Base-by-base conservation (phyloP, 2,888 invertebrate species). In the Dolichomitus sp. region DNA sequence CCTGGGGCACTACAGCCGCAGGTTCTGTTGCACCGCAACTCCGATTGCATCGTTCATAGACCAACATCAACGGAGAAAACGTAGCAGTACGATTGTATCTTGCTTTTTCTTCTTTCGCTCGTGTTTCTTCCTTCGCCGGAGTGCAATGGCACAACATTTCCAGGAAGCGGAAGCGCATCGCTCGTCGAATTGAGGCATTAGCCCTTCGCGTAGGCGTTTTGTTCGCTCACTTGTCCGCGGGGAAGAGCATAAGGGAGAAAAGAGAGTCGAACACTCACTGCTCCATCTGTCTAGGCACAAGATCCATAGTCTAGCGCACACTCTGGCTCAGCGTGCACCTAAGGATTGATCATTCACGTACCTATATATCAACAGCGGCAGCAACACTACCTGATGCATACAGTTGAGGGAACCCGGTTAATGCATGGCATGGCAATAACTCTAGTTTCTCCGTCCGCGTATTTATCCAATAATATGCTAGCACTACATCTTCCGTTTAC, bases 81-180 rank as follows among this genome's bases (percentile, higher is more conserved):
- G 42, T 27, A n/a, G 45, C 65, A 14, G 27, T 30, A 19, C 45
- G 45, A 27, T 27, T 65, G 45, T 42, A 45, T 45, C 65, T 65
- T 27, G 27, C 7, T 45, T 65, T 48, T 65, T 52, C 27, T 14
- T 4, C 42, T 1, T 45, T 23, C 12, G 27, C 14, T 40, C 30
- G 65, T 27, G 23, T 45, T 45, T 30, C 65, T 48, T 19, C 52
- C 23, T 52, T 52, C 52, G 11, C 52, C 23, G 30, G 23, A 63
- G 23, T 48, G 48, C 66, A 66, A 48, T 17, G 30, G 48, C 48
- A 19, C 48, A 30, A 48, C n/a, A 14, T 66, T 45, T 66, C 66
- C 66, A 66, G 66, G 66, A 66, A 66, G 66, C 66, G 66, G 66
- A 66, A 66, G 66, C 17, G 30, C 66, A 45, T 27, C 30, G 66